Evolutionary conservation across 2,797 vertebrate genomes (phyloP).

Genomic region (Lithobates sylvaticus): DNA sequence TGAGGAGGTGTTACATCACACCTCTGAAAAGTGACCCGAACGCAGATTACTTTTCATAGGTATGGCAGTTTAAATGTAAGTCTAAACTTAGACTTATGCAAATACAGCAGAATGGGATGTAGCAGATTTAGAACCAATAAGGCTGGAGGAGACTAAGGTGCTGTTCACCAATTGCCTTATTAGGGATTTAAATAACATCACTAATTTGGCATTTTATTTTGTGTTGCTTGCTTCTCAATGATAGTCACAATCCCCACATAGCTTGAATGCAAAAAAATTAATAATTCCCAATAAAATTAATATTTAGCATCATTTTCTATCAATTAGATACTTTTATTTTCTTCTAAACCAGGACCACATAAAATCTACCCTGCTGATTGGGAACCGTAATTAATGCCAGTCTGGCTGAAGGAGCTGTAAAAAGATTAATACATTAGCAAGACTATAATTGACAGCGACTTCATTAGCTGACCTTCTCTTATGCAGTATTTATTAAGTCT

Average conservation of each 20-base stretch:
- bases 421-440: constrained; percentile 34
- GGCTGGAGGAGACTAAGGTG: neutral
- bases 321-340: constrained; percentile 5
- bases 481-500: constrained; percentile 41
- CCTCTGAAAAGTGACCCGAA: too few relatives aligned
- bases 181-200: too few relatives aligned
- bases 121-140: neutral
- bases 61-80: too few relatives aligned
- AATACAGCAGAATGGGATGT: neutral
- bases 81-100: too few relatives aligned
- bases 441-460: constrained; percentile 30
- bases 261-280: neutral
- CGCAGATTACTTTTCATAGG: too few relatives aligned
- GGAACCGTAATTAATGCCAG: constrained; percentile 30
- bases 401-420: neutral
- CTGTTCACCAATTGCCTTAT: neutral
- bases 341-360: neutral
- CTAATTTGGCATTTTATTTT: neutral
- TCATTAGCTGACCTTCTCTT: constrained; percentile 16
- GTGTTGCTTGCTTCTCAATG: neutral
- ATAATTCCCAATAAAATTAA: neutral
- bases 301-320: neutral
- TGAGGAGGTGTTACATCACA: too few relatives aligned
- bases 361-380: constrained; percentile 21
- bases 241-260: neutral